Evolutionary conservation across 2,113 vertebrate species (phyloP), one percentile per base, ranked within the genome.

Genomic region (Clarias magur): DNA sequence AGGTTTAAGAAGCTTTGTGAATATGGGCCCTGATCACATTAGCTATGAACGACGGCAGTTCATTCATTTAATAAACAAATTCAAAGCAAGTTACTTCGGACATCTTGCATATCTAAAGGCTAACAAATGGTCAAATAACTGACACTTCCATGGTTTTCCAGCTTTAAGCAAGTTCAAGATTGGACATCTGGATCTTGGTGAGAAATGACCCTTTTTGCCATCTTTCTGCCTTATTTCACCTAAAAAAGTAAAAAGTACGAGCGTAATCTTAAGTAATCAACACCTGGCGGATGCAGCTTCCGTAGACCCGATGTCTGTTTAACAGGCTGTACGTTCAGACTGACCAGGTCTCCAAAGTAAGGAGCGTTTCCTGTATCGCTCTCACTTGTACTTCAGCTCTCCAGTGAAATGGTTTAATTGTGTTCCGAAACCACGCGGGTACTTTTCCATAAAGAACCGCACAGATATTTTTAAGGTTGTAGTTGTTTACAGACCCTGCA

Each of bases 361-460:
- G 17, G 15, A 80, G 62, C 75, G 23, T 42, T 86, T 73, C 65
- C 65, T 34, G 57, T 75, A 82, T 9, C 53, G n/a, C 67, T 82
- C 67, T 75, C 13, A 65, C 2, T 57, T 21, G 65, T 17, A 54
- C 48, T 16, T 9, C 12, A 12, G 23, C 21, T 27, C 15, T 84
- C 83, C 38, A 27, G 54, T 59, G 27, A 57, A 84, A 86, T 2
- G 11, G 27, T 5, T 83, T 76, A 25, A 42, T 57, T 42, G 15
- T 84, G n/a, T 59, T 54, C 59, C 53, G 54, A 86, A 86, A 68
- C 9, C 68, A 73, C 38, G 15, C 57, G 4, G 3, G 25, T 2
- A 86, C 56, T 86, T 42, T 68, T 80, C 80, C 30, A 76, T 19
- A 5, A 63, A 42, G 65, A 27, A 60, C 2, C 48, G 12, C 30